Evolutionary conservation across 2,113 vertebrate species (phyloP), one percentile per base, ranked within the genome.

Genomic region (Pseudorhombus dupliciocellatus): DNA sequence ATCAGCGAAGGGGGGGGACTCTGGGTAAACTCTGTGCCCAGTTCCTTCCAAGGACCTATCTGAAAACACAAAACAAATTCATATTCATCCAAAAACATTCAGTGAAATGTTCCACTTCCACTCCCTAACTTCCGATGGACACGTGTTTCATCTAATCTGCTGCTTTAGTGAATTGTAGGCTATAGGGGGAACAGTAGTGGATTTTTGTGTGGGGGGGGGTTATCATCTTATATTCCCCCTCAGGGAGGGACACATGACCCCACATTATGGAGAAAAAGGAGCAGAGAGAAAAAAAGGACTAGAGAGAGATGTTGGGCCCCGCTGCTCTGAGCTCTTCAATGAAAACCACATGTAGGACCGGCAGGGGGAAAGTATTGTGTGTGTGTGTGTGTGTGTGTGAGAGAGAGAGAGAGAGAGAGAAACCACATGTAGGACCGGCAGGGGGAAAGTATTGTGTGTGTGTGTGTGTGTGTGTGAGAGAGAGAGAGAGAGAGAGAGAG

Each of bases 311-410:
- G 90, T 87, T 82, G 80, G 80, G 78, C 77, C 62, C 64, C 60
- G 74, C 64, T 69, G 81, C 87, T 84, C 73, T 83, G 86, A 85
- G 88, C 80, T 89, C 89, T 64, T 93, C 92, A 93, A 94, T 86
- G 90, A 90, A 92, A 93, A 93, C 89, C 90, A 93, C 91, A 93
- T 93, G 93, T 90, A 84, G 89, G 83, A 88, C 83, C 82, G 65
- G 76, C 60, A 81, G 70, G 56, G 83, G 80, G 78, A 11, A 37
- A 12, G 72, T 22, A 37, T 37, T 37, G 34, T 37, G 34, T 37
- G 34, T 37, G 34, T 37, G 34, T 37, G 34, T 37, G 30, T 31
- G 30, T 31, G 30, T 30, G 28, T 30, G 28, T 30, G 34, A 28
- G 67, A 11, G 55, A n/a, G 24, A 73, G 44, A 63, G 66, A 70